A percentile compares a stretch with the other conserved stretches of the same genome.
These are phyloP conservation scores for Pseudomyrmex gracilis DNA, from an alignment of 1,140 invertebrate genomes.

Conservation along the genomic window DNA sequence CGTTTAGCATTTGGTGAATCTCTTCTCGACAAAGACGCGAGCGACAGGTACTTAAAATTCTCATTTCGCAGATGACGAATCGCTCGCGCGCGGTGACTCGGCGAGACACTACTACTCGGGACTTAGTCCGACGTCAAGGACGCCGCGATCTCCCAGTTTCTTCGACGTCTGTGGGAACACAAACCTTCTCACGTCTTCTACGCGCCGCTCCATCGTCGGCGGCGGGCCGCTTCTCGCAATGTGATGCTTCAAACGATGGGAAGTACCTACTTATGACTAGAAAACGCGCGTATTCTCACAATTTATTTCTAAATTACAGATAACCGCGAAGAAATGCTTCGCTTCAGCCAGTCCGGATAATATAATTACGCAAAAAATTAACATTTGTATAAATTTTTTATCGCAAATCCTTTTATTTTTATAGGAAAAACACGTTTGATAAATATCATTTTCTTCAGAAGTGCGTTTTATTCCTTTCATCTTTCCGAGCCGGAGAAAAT, in stretches of 20 bases:
- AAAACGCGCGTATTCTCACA: conserved; percentile 36
- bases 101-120: neutral
- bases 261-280: conserved; percentile 61
- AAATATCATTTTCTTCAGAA: neutral
- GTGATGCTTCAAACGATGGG: conserved; percentile 55
- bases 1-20: neutral
- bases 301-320: conserved; percentile 56
- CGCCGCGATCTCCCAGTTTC: conserved; percentile 70
- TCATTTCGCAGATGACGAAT: conserved; percentile 52
- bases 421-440: neutral
- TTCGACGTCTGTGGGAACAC: conserved; percentile 80
- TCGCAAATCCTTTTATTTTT: neutral
- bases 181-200: conserved; percentile 78
- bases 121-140: conserved; percentile 71
- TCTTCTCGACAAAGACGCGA: conserved; percentile 2
- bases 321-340: conserved; percentile 23
- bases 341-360: conserved; percentile 1
- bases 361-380: conserved; percentile 2
- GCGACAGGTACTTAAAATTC: conserved; percentile 51
- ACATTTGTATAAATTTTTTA: neutral
- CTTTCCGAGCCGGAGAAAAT: neutral
- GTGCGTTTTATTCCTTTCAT: too few species aligned
- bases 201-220: conserved; percentile 53
- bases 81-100: conserved; percentile 17
- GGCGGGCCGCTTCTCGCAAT: conserved; percentile 43